phyloP scores from a whole-genome alignment of 2,888 invertebrate species.

The Odontocolon sp. region DNA sequence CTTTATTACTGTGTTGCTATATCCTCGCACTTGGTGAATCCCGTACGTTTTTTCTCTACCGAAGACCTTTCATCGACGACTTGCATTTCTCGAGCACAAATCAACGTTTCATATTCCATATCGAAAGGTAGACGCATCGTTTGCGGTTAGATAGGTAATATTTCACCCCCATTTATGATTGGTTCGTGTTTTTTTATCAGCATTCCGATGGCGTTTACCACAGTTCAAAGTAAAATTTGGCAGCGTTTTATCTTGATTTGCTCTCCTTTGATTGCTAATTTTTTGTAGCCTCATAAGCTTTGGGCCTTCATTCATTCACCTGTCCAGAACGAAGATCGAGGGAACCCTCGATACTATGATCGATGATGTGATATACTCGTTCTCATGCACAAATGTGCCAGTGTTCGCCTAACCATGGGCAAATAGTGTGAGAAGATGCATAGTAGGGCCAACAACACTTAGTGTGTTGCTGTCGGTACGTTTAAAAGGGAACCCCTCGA shows the following conservation, averaged over 20 bases:
- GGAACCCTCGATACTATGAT: slow-evolving; percentile 47
- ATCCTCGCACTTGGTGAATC: slow-evolving; percentile 11
- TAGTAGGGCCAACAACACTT: slow-evolving; percentile 23
- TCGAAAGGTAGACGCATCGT: no score
- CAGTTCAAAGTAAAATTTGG: not conserved
- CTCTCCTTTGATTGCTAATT: slow-evolving; percentile 15
- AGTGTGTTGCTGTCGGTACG: slow-evolving; percentile 67
- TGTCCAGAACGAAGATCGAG: not conserved
- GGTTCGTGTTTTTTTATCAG: not conserved
- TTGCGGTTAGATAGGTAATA: not conserved
- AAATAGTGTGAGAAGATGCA: slow-evolving; percentile 23
- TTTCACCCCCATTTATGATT: not conserved
- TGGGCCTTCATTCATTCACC: no score
- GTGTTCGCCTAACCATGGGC: not conserved
- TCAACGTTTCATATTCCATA: not conserved
- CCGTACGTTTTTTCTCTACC: slow-evolving; percentile 3
- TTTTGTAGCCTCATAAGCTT: not conserved
- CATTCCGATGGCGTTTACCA: not conserved
- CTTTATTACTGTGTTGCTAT: no score
- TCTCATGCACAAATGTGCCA: slow-evolving; percentile 40
- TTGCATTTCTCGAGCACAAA: not conserved
- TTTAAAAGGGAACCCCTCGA: slow-evolving; percentile 69
- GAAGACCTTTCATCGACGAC: not conserved
- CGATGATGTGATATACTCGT: slow-evolving; percentile 52
- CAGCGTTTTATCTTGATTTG: not conserved